Evolutionary conservation across 2,113 vertebrate species (phyloP), one percentile per base, ranked within the genome.

Genomic region (Psilopsiagon aurifrons): DNA sequence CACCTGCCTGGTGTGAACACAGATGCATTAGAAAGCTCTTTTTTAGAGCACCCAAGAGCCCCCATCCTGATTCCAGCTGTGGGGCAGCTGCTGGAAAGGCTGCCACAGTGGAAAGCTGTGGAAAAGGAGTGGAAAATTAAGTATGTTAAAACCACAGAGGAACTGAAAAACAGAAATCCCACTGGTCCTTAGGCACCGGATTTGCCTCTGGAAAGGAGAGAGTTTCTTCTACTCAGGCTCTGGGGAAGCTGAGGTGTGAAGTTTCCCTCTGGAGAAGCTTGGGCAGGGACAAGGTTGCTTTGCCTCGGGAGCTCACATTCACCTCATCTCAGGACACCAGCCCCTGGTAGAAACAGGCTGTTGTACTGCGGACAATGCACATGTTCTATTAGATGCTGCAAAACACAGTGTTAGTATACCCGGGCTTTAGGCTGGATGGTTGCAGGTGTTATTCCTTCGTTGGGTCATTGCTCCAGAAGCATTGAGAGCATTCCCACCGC

Each of bases 331-430:
- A 1, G 47, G 31, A 43, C 43, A 35, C 17, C 85, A 74, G 0
- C 39, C 35, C 16, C 78, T 6, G 62, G 7, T 4, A 28, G 69
- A 46, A 82, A 37, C 27, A 3, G 2, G 51, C 44, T 11, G 4
- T 33, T 14, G 2, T 1, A 4, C 6, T 2, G 5, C 49, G 6
- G 1, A 0, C 23, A 0, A 4, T 2, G 43, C 63, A 1, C 0
- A 2, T 2, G 18, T 1, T 0, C 0, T 3, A 1, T 9, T 9
- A 16, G 62, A 5, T 0, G 11, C 66, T 22, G 10, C 52, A 2
- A 10, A 6, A 1, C 0, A 6, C 0, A 6, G 1, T 2, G 51
- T 4, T 29, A 16, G 10, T 44, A 6, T 1, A 11, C 23, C 59
- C 35, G 1, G 39, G 83, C 59, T 8, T 7, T 1, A 4, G 68